These are phyloP conservation scores for Diplodus sargus DNA, from an alignment of 2,797 vertebrate species.

Conservation along the genomic window DNA sequence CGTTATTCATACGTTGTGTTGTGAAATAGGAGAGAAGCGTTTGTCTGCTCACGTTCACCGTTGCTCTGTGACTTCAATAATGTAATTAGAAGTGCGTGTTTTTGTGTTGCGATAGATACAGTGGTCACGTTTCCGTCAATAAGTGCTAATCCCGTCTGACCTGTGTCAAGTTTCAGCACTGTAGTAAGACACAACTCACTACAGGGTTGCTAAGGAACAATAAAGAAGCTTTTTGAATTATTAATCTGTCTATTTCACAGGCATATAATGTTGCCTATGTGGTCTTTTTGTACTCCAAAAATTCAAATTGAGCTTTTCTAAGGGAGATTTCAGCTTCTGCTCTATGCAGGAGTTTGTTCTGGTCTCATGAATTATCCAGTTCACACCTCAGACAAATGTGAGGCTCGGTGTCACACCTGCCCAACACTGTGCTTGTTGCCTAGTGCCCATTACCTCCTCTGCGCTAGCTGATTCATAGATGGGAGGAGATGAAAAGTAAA, in stretches of 20 bases:
- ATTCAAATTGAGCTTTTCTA: neutral
- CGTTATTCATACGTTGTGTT: slow-evolving; percentile 22
- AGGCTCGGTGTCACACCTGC: slow-evolving; percentile 48
- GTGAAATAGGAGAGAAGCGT: neutral
- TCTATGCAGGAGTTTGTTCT: slow-evolving; percentile 12
- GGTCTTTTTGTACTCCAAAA: neutral
- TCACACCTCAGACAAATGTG: slow-evolving; percentile 44
- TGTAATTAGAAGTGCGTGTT: neutral
- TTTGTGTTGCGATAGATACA: slow-evolving; percentile 21
- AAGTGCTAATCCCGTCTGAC: slow-evolving; percentile 5
- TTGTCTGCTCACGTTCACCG: neutral
- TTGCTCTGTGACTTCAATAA: neutral
- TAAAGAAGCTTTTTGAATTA: neutral
- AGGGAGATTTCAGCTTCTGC: neutral
- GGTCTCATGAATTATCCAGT: slow-evolving; percentile 61
- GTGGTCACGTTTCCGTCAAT: slow-evolving; percentile 21
- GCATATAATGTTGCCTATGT: neutral
- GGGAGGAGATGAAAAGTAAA: neutral
- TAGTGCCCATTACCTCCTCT: slow-evolving; percentile 12
- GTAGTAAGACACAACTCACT: neutral
- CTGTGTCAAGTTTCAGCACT: slow-evolving; percentile 58
- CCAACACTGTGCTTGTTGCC: slow-evolving; percentile 39
- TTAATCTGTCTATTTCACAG: neutral
- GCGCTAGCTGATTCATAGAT: slow-evolving; percentile 3
- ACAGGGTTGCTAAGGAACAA: neutral